Conservation (phyloP, 2,888 invertebrate species). For the Trissolcus brochymenae region DNA sequence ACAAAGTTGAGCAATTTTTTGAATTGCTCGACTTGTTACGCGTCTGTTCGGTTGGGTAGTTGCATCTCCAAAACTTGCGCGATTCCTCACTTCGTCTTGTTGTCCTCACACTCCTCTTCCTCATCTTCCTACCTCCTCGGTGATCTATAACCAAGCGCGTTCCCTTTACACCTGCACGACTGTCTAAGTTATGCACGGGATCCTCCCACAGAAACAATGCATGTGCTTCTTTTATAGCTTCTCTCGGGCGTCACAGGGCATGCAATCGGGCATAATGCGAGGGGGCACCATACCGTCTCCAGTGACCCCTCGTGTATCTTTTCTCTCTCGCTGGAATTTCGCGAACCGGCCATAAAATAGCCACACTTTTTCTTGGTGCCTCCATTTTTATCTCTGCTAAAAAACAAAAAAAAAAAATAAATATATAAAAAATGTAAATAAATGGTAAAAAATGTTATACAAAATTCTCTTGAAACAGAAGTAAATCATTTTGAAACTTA, state of each 20-base stretch:
- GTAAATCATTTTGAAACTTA: too few species aligned
- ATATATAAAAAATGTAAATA: too few species aligned
- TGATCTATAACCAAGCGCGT: slow-evolving; percentile 66
- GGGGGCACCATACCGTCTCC: slow-evolving; percentile 35
- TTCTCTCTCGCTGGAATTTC: slow-evolving; percentile 40
- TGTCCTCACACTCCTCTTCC: slow-evolving; percentile 39
- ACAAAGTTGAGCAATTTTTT: too few species aligned
- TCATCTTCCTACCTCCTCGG: slow-evolving; percentile 37
- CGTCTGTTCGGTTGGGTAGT: too few species aligned
- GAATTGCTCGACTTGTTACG: too few species aligned
- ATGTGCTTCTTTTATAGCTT: slow-evolving; percentile 61
- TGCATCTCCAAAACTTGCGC: too few species aligned
- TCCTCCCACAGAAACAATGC: slow-evolving; percentile 76
- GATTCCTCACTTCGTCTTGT: slow-evolving; percentile 28
- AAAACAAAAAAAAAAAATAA: background rate
- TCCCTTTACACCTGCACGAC: slow-evolving; percentile 73
- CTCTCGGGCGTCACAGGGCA: slow-evolving; percentile 58
- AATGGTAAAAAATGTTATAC: too few species aligned
- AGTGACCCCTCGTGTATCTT: slow-evolving; percentile 26
- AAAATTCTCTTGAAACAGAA: too few species aligned
- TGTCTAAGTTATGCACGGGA: slow-evolving; percentile 74
- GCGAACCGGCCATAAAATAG: slow-evolving; percentile 40
- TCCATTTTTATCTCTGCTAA: background rate
- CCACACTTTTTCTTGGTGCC: background rate
- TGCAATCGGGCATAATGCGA: slow-evolving; percentile 56